These are phyloP conservation scores for Sinohyriopsis cumingii DNA, from an alignment of 2,888 invertebrate genomes.

Conservation along the genomic window DNA sequence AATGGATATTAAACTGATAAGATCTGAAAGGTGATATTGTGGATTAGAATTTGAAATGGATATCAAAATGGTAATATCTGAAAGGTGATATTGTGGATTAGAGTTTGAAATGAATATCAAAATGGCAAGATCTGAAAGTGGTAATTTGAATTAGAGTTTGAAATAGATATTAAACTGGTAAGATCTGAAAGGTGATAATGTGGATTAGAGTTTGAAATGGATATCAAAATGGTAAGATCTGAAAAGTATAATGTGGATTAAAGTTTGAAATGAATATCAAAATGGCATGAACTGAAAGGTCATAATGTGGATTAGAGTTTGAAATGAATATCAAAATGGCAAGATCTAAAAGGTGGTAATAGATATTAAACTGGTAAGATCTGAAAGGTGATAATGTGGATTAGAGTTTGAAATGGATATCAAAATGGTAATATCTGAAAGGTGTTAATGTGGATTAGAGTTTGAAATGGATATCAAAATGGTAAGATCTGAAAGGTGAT, in stretches of 20 bases:
- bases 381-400: too few relatives aligned
- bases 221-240: slow-evolving; percentile 65
- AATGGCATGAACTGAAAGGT: slow-evolving; percentile 50
- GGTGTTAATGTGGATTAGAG: too few relatives aligned
- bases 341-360: too few relatives aligned
- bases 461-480: slow-evolving; percentile 65
- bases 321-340: too few relatives aligned
- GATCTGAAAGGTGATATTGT: background rate
- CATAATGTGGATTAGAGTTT: slow-evolving; percentile 39
- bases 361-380: too few relatives aligned
- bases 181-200: slow-evolving; percentile 3
- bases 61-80: slow-evolving; percentile 57
- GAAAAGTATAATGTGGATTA: background rate
- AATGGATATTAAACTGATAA: slow-evolving; percentile 66
- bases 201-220: slow-evolving; percentile 60
- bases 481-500: too few relatives aligned
- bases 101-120: slow-evolving; percentile 69
- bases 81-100: background rate
- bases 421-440: slow-evolving; percentile 58
- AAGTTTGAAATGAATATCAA: slow-evolving; percentile 69
- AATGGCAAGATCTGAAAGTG: slow-evolving; percentile 56
- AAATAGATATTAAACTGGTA: slow-evolving; percentile 68
- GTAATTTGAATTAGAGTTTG: slow-evolving; percentile 48
- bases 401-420: slow-evolving; percentile 69
- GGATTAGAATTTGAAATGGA: slow-evolving; percentile 57